A percentile compares a stretch with the other conserved stretches of the same genome.
Evolutionary conservation across 2,797 vertebrate genomes (phyloP).

Genomic region (Podargus strigoides): DNA sequence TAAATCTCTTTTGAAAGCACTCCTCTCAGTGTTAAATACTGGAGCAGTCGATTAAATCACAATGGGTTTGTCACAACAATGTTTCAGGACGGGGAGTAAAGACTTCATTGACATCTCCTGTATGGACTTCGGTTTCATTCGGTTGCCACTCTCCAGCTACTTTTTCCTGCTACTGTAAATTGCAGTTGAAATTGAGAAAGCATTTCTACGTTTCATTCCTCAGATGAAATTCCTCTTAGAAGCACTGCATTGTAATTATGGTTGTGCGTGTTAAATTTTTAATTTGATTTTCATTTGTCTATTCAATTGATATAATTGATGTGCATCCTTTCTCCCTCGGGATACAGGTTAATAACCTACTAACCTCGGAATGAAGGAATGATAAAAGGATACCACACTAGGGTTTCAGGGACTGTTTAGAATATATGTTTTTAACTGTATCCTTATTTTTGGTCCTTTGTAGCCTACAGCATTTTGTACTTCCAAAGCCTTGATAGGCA

Average conservation of each 20-base stretch:
- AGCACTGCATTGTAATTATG: constrained; percentile 37
- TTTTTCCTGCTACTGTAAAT: background rate
- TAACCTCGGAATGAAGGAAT: constrained; percentile 60
- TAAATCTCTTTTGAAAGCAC: background rate
- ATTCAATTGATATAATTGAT: constrained; percentile 66
- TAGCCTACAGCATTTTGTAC: constrained; percentile 17
- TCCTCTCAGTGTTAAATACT: background rate
- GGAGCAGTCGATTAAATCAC: background rate
- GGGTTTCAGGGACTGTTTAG: constrained; percentile 51
- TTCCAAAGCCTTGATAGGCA: constrained; percentile 12
- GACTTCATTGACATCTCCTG: background rate
- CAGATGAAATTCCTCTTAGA: constrained; percentile 39
- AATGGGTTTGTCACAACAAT: constrained; percentile 1
- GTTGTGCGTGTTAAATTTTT: constrained; percentile 63
- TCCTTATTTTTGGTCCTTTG: constrained; percentile 30
- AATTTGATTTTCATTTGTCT: constrained; percentile 72
- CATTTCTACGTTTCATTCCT: background rate
- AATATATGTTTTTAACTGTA: constrained; percentile 43
- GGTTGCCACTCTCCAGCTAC: background rate
- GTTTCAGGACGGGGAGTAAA: background rate
- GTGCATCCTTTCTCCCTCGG: constrained; percentile 36
- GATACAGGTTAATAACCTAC: constrained; percentile 68
- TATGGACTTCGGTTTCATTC: background rate
- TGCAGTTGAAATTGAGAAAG: constrained; percentile 27
- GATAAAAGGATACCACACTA: constrained; percentile 51